phyloP scores from a whole-genome alignment of 2,888 invertebrate genomes.

The Chamaedrilus cognettii region DNA sequence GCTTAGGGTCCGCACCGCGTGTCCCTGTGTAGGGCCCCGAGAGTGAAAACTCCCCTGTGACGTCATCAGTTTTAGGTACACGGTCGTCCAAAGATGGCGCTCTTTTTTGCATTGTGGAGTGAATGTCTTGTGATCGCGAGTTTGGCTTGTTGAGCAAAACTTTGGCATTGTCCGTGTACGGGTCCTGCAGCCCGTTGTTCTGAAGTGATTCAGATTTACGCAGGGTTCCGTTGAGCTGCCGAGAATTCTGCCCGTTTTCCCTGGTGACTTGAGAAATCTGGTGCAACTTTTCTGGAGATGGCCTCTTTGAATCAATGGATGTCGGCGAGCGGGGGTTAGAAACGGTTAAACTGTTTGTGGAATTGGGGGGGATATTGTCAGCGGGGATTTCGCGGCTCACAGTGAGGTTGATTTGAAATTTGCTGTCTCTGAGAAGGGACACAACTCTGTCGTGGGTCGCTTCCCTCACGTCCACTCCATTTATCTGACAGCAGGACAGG shows the following conservation, averaged over 20 bases:
- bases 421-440: background rate
- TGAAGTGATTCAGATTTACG: too few species aligned
- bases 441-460: constrained; percentile 1
- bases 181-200: too few species aligned
- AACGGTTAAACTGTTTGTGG: too few species aligned
- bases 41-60: background rate
- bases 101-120: background rate
- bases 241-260: too few species aligned
- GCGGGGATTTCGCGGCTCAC: background rate
- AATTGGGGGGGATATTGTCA: background rate
- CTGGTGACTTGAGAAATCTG: too few species aligned
- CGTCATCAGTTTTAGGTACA: background rate
- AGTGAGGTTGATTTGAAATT: background rate
- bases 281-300: too few species aligned
- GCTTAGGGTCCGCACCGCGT: background rate
- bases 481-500: background rate
- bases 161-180: too few species aligned
- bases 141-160: too few species aligned
- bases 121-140: too few species aligned
- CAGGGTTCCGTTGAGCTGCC: too few species aligned
- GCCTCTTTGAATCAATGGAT: too few species aligned
- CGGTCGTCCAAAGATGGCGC: background rate
- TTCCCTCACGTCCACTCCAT: background rate
- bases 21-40: background rate
- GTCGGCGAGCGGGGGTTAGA: too few species aligned